Conservation (phyloP, 2,888 invertebrate genomes). For the Thysanoteuthis rhombus region DNA sequence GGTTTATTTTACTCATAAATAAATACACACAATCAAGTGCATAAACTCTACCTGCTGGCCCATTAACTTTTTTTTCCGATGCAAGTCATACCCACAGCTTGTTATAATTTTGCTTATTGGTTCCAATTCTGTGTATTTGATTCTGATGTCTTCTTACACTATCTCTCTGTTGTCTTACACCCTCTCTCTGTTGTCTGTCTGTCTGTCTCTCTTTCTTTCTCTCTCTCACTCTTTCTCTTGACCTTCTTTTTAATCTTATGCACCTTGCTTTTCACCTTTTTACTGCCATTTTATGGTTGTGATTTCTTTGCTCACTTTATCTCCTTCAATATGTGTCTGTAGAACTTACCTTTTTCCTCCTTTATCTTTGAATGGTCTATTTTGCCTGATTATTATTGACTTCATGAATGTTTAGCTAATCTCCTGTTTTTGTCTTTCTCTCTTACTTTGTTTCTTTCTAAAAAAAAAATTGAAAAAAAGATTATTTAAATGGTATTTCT, state of each 20-base stretch:
- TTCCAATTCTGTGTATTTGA: background rate
- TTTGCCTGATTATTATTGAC: background rate
- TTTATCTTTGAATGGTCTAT: background rate
- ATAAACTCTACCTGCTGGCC: background rate
- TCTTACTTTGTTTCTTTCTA: background rate
- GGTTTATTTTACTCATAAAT: background rate
- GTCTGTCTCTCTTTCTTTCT: background rate
- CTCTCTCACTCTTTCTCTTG: background rate
- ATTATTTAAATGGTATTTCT: background rate
- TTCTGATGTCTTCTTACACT: background rate
- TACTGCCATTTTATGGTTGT: constrained; percentile 12
- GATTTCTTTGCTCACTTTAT: background rate
- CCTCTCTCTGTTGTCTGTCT: background rate
- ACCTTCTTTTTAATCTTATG: background rate
- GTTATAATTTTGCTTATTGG: background rate
- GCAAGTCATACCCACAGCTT: background rate
- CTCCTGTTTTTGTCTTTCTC: background rate
- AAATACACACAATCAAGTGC: background rate
- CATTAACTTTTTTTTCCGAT: background rate
- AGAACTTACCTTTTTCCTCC: background rate
- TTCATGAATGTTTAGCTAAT: background rate
- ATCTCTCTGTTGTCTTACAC: background rate
- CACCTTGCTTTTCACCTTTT: background rate
- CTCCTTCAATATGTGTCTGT: background rate
- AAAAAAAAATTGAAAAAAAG: background rate